These are phyloP conservation scores for Cheilosia pagana DNA, from an alignment of 2,888 invertebrate genomes.

Conservation along the genomic window DNA sequence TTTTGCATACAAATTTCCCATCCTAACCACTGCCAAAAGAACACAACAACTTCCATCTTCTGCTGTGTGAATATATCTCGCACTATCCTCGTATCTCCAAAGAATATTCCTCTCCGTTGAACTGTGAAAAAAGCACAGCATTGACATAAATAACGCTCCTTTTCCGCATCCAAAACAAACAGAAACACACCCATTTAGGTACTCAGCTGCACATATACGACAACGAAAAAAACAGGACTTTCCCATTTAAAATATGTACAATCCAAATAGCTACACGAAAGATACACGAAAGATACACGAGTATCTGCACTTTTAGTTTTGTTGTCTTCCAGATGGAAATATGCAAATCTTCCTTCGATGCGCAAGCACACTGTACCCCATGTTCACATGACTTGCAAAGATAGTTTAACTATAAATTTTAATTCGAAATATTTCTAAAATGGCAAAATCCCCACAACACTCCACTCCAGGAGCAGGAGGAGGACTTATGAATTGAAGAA, in stretches of 20 bases:
- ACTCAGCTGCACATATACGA: neutral
- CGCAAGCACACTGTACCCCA: neutral
- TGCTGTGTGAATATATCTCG: neutral
- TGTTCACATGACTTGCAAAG: slow-evolving; percentile 33
- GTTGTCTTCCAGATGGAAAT: slow-evolving; percentile 8
- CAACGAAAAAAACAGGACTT: slow-evolving; percentile 39
- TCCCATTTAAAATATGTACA: slow-evolving; percentile 55
- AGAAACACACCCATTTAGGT: neutral
- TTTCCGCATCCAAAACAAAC: neutral
- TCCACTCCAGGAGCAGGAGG: neutral
- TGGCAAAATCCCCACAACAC: slow-evolving; percentile 27
- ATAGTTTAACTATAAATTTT: slow-evolving; percentile 63
- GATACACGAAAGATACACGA: slow-evolving; percentile 35
- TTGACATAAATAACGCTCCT: slow-evolving; percentile 33
- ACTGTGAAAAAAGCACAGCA: slow-evolving; percentile 14
- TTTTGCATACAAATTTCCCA: neutral
- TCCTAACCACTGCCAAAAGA: slow-evolving; percentile 1
- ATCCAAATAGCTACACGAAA: slow-evolving; percentile 26
- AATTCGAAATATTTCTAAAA: slow-evolving; percentile 53
- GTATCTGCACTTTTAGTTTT: slow-evolving; percentile 28
- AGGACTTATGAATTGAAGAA: slow-evolving; percentile 19
- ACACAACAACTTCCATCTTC: neutral
- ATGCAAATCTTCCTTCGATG: slow-evolving; percentile 32
- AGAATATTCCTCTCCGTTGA: neutral
- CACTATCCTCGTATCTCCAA: neutral